Conservation (phyloP, 2,113 vertebrate species). For the Peucedramus taeniatus region DNA sequence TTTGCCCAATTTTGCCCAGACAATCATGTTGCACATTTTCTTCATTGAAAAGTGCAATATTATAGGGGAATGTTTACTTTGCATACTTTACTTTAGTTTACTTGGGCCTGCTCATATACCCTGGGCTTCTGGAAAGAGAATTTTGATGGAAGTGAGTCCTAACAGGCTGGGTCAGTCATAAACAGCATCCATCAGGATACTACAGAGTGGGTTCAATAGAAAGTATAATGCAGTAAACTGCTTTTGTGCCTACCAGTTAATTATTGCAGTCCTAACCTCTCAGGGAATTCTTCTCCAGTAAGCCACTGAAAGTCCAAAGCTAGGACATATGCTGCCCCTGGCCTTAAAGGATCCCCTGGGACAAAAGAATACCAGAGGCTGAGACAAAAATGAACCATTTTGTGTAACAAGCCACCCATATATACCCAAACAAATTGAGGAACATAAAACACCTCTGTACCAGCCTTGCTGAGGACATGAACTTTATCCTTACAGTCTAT, state of each 20-base stretch:
- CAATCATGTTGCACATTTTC: neutral
- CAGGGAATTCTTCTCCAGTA: neutral
- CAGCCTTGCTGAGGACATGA: neutral
- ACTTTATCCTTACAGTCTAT: neutral
- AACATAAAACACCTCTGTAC: neutral
- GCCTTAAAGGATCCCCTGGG: neutral
- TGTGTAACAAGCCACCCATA: neutral
- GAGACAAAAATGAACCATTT: neutral
- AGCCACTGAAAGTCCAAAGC: neutral
- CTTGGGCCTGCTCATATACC: neutral
- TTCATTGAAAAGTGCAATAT: neutral
- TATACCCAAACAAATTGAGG: neutral
- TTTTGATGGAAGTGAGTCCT: neutral
- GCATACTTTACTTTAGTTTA: neutral
- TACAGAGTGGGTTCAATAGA: neutral
- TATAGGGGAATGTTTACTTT: neutral
- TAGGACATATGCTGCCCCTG: neutral
- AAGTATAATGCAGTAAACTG: neutral
- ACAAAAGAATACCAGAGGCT: neutral
- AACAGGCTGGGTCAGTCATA: accelerated
- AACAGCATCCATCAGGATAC: neutral
- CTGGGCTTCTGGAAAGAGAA: neutral
- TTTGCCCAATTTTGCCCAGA: neutral
- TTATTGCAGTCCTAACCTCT: neutral
- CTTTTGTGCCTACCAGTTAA: neutral